Conservation (phyloP, 2,797 vertebrate species). For the Hydrophis major region DNA sequence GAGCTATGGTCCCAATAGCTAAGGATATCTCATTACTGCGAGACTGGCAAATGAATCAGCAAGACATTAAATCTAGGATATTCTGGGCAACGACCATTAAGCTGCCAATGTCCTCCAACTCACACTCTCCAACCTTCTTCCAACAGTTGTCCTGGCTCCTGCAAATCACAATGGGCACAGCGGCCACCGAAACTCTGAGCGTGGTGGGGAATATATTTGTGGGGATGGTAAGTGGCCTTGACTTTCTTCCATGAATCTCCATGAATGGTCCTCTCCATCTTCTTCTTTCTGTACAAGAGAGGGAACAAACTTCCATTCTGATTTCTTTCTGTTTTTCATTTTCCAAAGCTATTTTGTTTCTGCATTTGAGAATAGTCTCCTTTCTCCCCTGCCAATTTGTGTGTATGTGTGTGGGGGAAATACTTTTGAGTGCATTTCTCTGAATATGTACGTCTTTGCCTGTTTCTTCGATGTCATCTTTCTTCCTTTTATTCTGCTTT, state of each 20-base stretch:
- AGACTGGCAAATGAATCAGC: too few relatives aligned
- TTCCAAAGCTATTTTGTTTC: not conserved
- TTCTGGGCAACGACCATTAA: not conserved
- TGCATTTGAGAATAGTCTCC: not conserved
- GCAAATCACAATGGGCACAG: constrained; percentile 91
- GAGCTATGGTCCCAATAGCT: not conserved
- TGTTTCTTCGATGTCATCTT: not conserved
- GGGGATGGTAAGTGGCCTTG: constrained; percentile 81
- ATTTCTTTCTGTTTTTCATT: not conserved
- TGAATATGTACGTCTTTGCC: not conserved
- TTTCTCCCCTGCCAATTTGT: not conserved
- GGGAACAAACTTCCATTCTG: not conserved
- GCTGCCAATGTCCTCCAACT: not conserved
- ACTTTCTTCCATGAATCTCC: not conserved
- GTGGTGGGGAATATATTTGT: constrained; percentile 97
- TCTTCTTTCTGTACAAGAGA: not conserved
- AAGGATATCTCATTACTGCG: not conserved
- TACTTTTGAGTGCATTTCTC: not conserved
- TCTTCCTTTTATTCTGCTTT: not conserved
- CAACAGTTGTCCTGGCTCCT: constrained; percentile 91
- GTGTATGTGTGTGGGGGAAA: too few relatives aligned
- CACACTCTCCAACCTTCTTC: constrained; percentile 28
- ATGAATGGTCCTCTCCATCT: not conserved
- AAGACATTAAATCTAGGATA: not conserved
- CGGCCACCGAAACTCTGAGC: constrained; percentile 88